Percentiles rank a stretch among this genome's conserved stretches.
Evolutionary conservation across 1,140 invertebrate species (phyloP).

Genomic region (Leptoteleia sp.): DNA sequence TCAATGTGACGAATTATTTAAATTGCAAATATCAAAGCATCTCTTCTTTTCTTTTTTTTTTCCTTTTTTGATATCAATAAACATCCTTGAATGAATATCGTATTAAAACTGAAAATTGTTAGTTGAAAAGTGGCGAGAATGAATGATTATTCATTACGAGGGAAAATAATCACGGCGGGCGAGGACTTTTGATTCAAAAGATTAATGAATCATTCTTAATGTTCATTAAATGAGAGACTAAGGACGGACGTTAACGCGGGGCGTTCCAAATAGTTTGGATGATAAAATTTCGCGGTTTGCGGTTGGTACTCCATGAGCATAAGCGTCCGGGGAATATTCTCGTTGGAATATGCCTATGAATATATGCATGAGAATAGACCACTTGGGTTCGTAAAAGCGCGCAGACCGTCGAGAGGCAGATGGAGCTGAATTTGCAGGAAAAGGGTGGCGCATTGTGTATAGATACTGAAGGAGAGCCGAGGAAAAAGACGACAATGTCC

Average conservation of each 20-base stretch:
- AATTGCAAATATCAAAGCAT: too few species aligned
- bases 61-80: too few species aligned
- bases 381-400: constrained; percentile 63
- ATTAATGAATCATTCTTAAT: constrained; percentile 23
- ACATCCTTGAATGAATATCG: background rate
- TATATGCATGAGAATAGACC: constrained; percentile 72
- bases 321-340: constrained; percentile 62
- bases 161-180: too few species aligned
- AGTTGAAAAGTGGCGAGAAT: background rate
- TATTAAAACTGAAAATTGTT: background rate
- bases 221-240: constrained; percentile 10
- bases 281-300: constrained; percentile 60
- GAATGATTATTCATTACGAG: too few species aligned
- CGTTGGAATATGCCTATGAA: constrained; percentile 65
- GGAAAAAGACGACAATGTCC: constrained; percentile 65
- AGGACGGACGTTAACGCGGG: constrained; percentile 11
- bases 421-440: constrained; percentile 70
- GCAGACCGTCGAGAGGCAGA: constrained; percentile 65
- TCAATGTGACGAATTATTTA: too few species aligned
- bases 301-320: constrained; percentile 54
- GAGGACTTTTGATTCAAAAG: too few species aligned
- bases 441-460: constrained; percentile 65
- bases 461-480: constrained; percentile 45
- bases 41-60: too few species aligned
- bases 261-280: constrained; percentile 41